Conservation (phyloP, 2,113 vertebrate species). For the Amazona vittata region DNA sequence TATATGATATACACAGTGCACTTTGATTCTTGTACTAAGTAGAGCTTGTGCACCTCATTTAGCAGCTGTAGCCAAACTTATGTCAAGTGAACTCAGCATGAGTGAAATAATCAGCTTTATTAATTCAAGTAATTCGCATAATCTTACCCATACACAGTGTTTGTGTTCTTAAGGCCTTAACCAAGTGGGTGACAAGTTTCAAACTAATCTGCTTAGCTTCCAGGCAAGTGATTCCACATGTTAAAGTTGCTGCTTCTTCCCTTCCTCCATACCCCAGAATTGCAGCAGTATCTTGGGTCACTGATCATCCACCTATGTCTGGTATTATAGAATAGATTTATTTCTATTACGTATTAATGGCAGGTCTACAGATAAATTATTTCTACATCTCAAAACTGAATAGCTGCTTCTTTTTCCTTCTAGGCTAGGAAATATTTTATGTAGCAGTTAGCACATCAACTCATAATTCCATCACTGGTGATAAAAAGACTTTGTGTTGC, state of each 20-base stretch:
- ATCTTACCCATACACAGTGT: background rate
- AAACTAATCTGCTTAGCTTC: constrained; percentile 2
- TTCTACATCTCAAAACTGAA: background rate
- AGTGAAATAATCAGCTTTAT: constrained; percentile 14
- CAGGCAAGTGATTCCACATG: constrained; percentile 12
- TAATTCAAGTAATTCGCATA: background rate
- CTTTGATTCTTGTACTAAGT: background rate
- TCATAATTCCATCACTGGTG: background rate
- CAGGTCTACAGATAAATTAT: background rate
- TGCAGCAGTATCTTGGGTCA: background rate
- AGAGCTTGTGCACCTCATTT: background rate
- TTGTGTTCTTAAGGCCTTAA: constrained; percentile 36
- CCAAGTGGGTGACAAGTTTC: constrained; percentile 22
- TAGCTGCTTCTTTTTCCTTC: background rate
- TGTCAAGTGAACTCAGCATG: background rate
- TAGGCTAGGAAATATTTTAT: background rate
- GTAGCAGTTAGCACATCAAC: background rate
- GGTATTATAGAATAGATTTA: background rate
- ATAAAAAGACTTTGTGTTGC: background rate
- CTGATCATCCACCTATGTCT: background rate
- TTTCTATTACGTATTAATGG: background rate
- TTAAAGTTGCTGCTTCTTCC: background rate
- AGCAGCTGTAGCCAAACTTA: background rate
- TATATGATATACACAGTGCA: background rate
- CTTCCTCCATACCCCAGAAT: background rate